Conservation (phyloP, 2,888 invertebrate species). For the Charanyca ferruginea region DNA sequence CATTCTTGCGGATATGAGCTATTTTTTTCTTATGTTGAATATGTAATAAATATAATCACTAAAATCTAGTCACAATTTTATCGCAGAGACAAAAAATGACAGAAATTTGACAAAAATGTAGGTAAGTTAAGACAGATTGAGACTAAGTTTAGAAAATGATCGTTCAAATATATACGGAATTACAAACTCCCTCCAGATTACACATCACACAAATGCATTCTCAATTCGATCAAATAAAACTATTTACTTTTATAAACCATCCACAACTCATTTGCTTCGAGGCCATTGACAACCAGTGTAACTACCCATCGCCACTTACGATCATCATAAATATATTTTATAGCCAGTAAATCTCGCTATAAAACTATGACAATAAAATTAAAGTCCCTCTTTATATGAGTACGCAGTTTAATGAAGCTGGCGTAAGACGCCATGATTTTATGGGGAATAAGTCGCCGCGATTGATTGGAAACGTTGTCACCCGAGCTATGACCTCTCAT, state of each 20-base stretch:
- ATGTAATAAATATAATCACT: too few species aligned
- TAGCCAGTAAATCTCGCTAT: conserved; percentile 61
- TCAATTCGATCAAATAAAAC: conserved; percentile 3
- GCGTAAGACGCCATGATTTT: conserved; percentile 10
- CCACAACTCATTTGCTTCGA: background rate
- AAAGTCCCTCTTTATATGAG: conserved; percentile 22
- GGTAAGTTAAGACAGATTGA: too few species aligned
- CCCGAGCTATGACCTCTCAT: conserved; percentile 11
- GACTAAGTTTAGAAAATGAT: too few species aligned
- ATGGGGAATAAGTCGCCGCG: conserved; percentile 10
- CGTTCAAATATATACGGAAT: too few species aligned
- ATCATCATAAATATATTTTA: conserved; percentile 60
- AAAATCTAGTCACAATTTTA: too few species aligned
- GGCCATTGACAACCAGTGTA: conserved; percentile 26
- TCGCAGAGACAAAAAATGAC: too few species aligned
- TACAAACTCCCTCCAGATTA: too few species aligned
- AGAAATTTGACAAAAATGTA: too few species aligned
- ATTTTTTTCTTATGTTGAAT: too few species aligned
- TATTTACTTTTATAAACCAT: too few species aligned
- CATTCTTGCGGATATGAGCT: too few species aligned
- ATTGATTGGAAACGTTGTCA: conserved; percentile 26
- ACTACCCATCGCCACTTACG: conserved; percentile 36
- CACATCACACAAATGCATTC: background rate
- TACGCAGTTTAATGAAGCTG: conserved; percentile 7
- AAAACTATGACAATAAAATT: conserved; percentile 68